Percentiles rank a stretch among this genome's conserved stretches.
These are phyloP conservation scores for Thamnophis sirtalis DNA, from an alignment of 2,113 vertebrate genomes.

Conservation along the genomic window DNA sequence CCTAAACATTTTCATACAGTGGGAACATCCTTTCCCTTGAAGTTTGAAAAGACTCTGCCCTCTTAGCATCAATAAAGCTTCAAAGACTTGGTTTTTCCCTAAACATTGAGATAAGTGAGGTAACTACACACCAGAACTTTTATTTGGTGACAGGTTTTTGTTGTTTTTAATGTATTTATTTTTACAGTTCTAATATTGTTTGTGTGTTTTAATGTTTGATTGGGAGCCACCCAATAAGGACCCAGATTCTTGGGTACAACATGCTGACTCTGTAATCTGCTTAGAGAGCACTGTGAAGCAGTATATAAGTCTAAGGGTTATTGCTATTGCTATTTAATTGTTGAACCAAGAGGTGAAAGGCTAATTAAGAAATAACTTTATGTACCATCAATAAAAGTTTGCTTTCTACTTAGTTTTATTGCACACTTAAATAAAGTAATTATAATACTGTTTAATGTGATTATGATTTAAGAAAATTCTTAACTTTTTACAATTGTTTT, in stretches of 20 bases:
- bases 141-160: background rate
- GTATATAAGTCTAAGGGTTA: too few relatives aligned
- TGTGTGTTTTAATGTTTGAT: background rate
- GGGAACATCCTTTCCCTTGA: background rate
- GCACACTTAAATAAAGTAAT: background rate
- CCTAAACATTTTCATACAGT: background rate
- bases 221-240: background rate
- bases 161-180: background rate
- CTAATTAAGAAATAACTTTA: background rate
- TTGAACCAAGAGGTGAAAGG: background rate
- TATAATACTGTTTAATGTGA: background rate
- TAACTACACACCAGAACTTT: background rate
- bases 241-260: too few relatives aligned
- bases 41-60: background rate
- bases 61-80: background rate
- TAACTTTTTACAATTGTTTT: background rate
- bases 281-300: too few relatives aligned
- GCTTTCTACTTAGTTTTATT: background rate
- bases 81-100: background rate
- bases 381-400: background rate
- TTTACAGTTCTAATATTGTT: background rate
- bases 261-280: too few relatives aligned
- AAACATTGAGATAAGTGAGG: background rate
- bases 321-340: background rate
- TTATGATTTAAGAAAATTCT: background rate